Conservation (phyloP, 2,797 vertebrate species). For the Dendrocincla tyrannina region DNA sequence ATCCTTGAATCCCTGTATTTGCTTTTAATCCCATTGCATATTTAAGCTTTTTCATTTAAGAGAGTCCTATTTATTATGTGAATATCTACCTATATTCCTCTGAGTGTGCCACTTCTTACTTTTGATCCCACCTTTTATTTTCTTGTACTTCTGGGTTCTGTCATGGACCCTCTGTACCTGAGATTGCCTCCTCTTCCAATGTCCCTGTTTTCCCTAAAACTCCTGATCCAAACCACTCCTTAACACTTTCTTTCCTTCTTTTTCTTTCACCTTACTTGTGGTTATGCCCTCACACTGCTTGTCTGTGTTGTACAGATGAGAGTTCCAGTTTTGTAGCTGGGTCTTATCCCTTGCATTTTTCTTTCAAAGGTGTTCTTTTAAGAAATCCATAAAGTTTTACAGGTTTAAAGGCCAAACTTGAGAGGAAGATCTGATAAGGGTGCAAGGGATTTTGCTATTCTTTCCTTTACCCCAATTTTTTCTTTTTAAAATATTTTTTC, state of each 20-base stretch:
- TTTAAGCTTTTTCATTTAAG: background rate
- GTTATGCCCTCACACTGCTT: background rate
- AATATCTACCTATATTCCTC: background rate
- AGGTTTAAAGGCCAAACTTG: constrained; percentile 41
- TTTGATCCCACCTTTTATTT: background rate
- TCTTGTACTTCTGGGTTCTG: background rate
- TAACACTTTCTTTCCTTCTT: background rate
- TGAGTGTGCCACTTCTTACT: background rate
- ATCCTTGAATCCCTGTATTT: background rate
- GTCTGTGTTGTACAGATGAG: background rate
- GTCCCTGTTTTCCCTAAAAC: background rate
- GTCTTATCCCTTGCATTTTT: background rate
- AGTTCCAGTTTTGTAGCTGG: background rate
- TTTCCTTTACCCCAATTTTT: background rate
- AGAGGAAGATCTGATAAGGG: constrained; percentile 11
- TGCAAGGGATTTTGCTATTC: background rate
- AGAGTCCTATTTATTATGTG: background rate
- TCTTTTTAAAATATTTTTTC: background rate
- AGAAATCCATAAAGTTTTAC: constrained; percentile 17
- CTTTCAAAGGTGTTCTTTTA: constrained; percentile 24
- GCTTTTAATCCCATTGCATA: background rate
- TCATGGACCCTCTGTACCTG: background rate
- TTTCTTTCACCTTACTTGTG: background rate
- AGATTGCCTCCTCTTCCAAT: background rate
- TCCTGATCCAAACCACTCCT: background rate